These are phyloP conservation scores for Bubo bubo DNA, from an alignment of 2,113 vertebrate species.

Conservation along the genomic window DNA sequence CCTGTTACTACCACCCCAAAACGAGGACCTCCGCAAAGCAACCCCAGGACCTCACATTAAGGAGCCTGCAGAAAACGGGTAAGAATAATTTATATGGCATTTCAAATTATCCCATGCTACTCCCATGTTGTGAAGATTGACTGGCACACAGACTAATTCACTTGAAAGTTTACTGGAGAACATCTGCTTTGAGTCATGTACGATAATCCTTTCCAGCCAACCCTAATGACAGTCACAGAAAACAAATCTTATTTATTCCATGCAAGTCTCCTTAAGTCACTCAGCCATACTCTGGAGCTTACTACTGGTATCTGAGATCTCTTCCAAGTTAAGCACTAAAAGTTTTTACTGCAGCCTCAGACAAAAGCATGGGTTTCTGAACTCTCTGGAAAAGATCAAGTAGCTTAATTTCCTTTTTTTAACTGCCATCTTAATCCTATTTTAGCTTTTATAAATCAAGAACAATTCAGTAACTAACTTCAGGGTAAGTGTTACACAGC, in stretches of 20 bases:
- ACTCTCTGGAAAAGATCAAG: background rate
- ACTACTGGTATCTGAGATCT: background rate
- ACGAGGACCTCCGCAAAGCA: background rate
- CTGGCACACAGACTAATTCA: background rate
- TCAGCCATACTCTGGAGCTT: background rate
- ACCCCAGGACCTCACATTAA: background rate
- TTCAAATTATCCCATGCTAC: background rate
- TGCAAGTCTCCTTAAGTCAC: background rate
- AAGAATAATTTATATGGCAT: fast-evolving
- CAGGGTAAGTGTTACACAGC: background rate
- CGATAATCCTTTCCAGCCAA: conserved; percentile 16
- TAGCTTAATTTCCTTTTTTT: background rate
- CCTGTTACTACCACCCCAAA: background rate
- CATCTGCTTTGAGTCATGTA: conserved; percentile 49
- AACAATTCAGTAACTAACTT: background rate
- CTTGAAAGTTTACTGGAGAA: background rate
- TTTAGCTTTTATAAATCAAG: background rate
- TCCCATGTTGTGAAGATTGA: background rate
- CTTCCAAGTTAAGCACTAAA: background rate
- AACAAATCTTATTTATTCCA: conserved; percentile 48
- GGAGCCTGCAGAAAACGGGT: background rate
- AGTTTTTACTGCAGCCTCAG: background rate
- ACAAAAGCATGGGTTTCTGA: background rate
- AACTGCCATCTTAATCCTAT: background rate
- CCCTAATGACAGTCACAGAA: conserved; percentile 13